Conservation (phyloP, 2,797 vertebrate species). For the Dryobates pubescens region DNA sequence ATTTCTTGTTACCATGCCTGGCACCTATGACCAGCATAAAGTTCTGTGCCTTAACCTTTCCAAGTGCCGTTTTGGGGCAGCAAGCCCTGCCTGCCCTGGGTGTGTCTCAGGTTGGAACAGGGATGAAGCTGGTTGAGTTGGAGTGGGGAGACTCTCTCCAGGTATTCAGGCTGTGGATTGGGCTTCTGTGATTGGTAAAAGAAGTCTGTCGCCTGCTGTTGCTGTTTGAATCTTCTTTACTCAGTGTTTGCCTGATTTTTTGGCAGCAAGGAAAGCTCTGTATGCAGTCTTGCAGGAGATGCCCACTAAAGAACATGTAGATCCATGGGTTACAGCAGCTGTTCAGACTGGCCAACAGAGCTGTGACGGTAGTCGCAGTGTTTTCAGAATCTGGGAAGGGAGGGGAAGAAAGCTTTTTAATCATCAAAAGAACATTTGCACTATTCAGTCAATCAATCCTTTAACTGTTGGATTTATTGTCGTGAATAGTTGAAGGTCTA, state of each 20-base stretch:
- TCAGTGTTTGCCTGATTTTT: constrained; percentile 77
- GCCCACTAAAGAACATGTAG: constrained; percentile 98
- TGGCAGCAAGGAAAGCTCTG: constrained; percentile 86
- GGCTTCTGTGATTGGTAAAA: constrained; percentile 87
- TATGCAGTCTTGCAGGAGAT: constrained; percentile 92
- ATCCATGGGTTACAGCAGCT: constrained; percentile 99
- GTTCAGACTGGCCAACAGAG: constrained; percentile 93
- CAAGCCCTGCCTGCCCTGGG: not conserved
- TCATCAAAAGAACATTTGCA: not conserved
- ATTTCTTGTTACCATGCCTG: not conserved
- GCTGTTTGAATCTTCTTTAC: constrained; percentile 92
- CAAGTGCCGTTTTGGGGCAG: not conserved
- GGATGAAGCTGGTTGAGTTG: constrained; percentile 73
- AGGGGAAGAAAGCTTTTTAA: not conserved
- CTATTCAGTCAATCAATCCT: not conserved
- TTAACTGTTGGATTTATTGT: not conserved
- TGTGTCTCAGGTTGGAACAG: constrained; percentile 69
- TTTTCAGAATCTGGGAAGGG: constrained; percentile 89
- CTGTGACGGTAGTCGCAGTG: constrained; percentile 89
- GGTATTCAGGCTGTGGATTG: constrained; percentile 82
- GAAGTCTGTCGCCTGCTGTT: constrained; percentile 87
- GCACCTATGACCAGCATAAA: not conserved
- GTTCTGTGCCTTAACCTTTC: not conserved
- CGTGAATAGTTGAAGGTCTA: not conserved
- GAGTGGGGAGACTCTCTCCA: constrained; percentile 86